Base-by-base conservation (phyloP, 2,113 vertebrate species). In the Ameiurus melas region DNA sequence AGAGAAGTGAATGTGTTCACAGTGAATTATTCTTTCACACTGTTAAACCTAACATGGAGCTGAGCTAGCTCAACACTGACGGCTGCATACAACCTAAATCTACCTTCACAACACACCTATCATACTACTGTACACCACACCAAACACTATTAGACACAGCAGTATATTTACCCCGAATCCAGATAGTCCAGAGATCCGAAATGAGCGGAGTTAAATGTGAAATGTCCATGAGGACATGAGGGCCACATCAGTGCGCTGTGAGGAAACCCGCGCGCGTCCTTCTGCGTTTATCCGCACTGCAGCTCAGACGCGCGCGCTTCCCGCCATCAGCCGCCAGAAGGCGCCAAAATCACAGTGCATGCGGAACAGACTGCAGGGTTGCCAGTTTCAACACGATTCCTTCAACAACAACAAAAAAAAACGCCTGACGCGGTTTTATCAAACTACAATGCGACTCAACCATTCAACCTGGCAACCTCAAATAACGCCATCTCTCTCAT, bases 211-310 rank as follows among this genome's bases (percentile, higher is more conserved):
- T n/a, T 20, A 3, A 53, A 2, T 13, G 19, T 22, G 4, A 43
- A 16, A 33, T 53, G 60, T 83, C 5, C 0, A 30, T 70, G 53
- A 47, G 53, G 51, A 36, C 36, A 36, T 77, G 62, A 85, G 33
- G 22, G 80, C 30, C 80, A 57, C 58, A 64, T 53, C 12, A 17
- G 22, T 17, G 62, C 9, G 19, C 33, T 82, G 25, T 47, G 25
- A 57, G 66, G 51, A 4, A 82, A 14, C 6, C 33, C 58, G 62
- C 90, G 85, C 58, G 62, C 90, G 83, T 86, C 87, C 89, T 85
- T 87, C 83, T 79, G 71, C 89, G 92, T 94, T 95, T 95, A 93
- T 95, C 94, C 95, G 95, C 95, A 96, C 94, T 96, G 95, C 95
- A 96, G 95, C 93, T 75, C 93, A 81, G 66, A 2, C 33, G 57